Evolutionary conservation across 2,888 invertebrate species (phyloP), one percentile per base, ranked within the genome.

Genomic region (Ecliptopera silaceata): DNA sequence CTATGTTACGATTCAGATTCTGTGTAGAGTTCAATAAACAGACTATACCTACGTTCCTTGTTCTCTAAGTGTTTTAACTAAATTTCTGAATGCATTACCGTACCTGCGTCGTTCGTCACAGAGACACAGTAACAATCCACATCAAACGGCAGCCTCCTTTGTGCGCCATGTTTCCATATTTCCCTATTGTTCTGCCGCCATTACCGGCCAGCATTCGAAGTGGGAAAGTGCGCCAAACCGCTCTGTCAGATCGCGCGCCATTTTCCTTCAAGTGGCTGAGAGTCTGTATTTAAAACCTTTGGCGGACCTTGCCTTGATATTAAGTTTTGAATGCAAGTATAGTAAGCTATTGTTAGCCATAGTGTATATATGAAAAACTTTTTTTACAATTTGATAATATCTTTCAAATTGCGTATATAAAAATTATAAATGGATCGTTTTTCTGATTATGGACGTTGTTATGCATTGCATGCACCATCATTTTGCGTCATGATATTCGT

Each of bases 151-250:
- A 79, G 76, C 70, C 63, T 79, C 75, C 86, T 86, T 87, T 88
- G 84, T 86, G 81, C 70, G 68, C 72, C 77, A 74, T 78, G 77
- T 77, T 77, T 74, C 73, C 74, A 69, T 72, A 72, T 83, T 82
- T 81, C 75, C 77, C 81, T 80, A 87, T 88, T 88, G 88, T 88
- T 88, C 84, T 76, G 77, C 72, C 75, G 77, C 88, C 88, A 88
- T 88, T 89, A 88, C 78, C 76, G 82, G 81, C 82, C 81, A 80
- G 82, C 86, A 84, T 76, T 84, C 79, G 75, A 56, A 76, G 76
- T 75, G 73, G 54, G 55, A 77, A 79, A 80, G 77, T 79, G 78
- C 82, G 82, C 78, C 80, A 82, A 83, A 83, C 72, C 76, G 71
- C 71, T 75, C 79, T 83, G 82, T 77, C 85, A 82, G 76, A 84